phyloP scores from a whole-genome alignment of 53 echinoderm and acorn worm genomes.

The Glandiceps talaboti region DNA sequence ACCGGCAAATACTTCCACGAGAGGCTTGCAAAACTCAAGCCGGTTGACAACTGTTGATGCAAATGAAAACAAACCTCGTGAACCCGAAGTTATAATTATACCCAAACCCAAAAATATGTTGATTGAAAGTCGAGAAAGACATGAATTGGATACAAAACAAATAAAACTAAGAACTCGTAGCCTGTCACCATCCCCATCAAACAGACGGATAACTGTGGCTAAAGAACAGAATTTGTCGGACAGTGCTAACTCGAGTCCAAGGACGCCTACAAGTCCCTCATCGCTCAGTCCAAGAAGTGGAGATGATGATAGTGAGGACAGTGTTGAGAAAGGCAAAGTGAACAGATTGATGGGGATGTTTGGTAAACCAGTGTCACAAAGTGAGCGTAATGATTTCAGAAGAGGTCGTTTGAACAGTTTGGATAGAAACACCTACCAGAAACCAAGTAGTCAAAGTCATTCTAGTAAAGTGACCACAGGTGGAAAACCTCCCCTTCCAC shows the following conservation, averaged over 20 bases:
- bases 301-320: not conserved
- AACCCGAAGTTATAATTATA: not conserved
- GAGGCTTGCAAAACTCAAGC: not conserved
- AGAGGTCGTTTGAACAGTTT: constrained; percentile 10
- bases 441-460: not conserved
- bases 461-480: not conserved
- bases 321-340: constrained; percentile 3
- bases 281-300: not conserved
- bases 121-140: not conserved
- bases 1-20: not conserved
- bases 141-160: not conserved
- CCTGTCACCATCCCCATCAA: not conserved
- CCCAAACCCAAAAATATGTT: not conserved
- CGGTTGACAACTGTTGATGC: not conserved
- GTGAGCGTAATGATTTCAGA: constrained; percentile 6
- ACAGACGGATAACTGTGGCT: not conserved
- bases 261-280: not conserved
- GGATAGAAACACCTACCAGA: not conserved
- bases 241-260: constrained; percentile 7
- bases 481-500: not conserved
- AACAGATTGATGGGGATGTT: constrained; percentile 6
- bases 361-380: constrained; percentile 13
- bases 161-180: not conserved
- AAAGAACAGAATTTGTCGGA: constrained; percentile 10
- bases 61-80: not conserved